Base-by-base conservation (phyloP, 2,888 invertebrate species). In the Lasius fuliginosus region DNA sequence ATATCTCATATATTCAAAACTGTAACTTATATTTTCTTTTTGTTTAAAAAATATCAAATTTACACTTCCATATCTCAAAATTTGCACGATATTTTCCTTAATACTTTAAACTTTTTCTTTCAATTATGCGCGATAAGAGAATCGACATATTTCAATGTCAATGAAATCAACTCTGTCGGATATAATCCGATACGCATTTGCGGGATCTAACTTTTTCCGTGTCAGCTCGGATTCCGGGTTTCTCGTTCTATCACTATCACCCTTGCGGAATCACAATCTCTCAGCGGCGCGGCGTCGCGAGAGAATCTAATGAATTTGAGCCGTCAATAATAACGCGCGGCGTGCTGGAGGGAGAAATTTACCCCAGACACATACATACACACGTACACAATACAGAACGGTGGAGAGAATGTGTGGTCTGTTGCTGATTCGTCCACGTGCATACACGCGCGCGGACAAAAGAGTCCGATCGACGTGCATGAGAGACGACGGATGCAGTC, bases 251-350 rank as follows among this genome's bases (percentile, higher is more conserved):
- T 64, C 64, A 62, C 64, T 40, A 40, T 81, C 67, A 73, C 56
- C 53, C 85, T 76, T 68, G 30, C 67, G 65, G 33, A 56, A 77
- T 68, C 79, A 49, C 62, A 76, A 76, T 73, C 86, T 71, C 82
- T 73, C 74, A 65, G 18, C 49, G 30, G 83, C 75, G 18, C 49
- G 30, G 83, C 75, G 84, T 84, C 69, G 76, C 86, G 75, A 71
- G 88, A 86, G 87, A 90, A 90, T 90, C 90, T 91, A 92, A 92
- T 92, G 92, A 92, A 92, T 92, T 91, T 88, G 90, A 91, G 87
- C 90, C 88, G 89, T 90, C 90, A 88, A 90, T 92, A 91, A 92
- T 91, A 91, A 91, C 89, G 87, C 88, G 88, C 82, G 86, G 86
- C 73, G 84, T 76, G 58, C 79, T 42, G 84, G 85, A 83, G 85